Evolutionary conservation across 2,888 invertebrate genomes (phyloP).

Genomic region (Hoplodrina ambigua): DNA sequence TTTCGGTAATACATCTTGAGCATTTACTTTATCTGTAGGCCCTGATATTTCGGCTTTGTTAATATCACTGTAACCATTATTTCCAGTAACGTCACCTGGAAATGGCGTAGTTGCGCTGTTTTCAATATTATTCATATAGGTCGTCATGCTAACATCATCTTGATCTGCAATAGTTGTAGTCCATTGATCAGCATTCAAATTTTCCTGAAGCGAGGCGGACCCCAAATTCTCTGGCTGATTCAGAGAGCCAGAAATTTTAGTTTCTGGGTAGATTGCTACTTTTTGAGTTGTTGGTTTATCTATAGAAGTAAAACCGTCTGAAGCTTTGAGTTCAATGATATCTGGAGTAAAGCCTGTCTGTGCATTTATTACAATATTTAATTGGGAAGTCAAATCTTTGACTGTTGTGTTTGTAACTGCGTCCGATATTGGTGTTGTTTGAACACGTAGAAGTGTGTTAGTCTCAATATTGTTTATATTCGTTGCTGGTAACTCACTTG

Average conservation of each 20-base stretch:
- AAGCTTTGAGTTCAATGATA: background rate
- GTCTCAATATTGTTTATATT: background rate
- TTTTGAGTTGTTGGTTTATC: constrained; percentile 1
- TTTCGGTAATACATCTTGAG: background rate
- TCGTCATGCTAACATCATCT: background rate
- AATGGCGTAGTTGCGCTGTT: background rate
- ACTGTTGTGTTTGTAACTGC: background rate
- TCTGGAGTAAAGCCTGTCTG: background rate
- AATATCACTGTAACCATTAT: background rate
- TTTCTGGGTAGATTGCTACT: background rate
- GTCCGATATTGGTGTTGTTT: background rate
- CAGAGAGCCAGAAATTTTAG: background rate
- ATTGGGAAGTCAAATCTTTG: background rate
- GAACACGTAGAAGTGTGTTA: background rate
- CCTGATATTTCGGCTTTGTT: background rate
- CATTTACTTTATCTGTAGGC: background rate
- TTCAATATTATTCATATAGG: background rate
- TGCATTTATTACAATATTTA: constrained; percentile 1
- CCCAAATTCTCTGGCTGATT: background rate
- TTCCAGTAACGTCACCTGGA: background rate
- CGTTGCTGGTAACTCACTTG: background rate
- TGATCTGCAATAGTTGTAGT: background rate
- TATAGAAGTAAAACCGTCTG: background rate
- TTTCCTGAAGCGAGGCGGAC: background rate
- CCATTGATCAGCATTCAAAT: constrained; percentile 1